phyloP scores from a whole-genome alignment of 2,888 invertebrate genomes.

The Cerceris ruficornis region DNA sequence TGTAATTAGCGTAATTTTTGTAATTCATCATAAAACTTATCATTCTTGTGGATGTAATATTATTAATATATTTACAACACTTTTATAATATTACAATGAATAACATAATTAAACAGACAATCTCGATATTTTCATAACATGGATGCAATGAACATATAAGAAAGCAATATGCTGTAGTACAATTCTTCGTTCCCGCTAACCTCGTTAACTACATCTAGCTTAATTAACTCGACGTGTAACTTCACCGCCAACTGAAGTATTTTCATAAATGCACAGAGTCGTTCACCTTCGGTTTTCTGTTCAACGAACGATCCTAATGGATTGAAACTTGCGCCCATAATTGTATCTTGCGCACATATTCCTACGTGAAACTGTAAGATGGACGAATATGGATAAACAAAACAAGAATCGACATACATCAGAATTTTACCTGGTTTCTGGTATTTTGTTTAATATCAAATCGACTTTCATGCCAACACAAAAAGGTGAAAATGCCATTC shows the following conservation, averaged over 20 bases:
- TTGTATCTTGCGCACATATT: slow-evolving; percentile 41
- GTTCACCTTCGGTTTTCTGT: slow-evolving; percentile 3
- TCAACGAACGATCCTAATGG: slow-evolving; percentile 20
- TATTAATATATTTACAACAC: too few relatives aligned
- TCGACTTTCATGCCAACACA: too few relatives aligned
- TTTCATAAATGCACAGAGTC: slow-evolving; percentile 8
- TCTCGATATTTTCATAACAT: too few relatives aligned
- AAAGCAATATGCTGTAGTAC: background rate
- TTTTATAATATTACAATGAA: too few relatives aligned
- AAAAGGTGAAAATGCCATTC: too few relatives aligned
- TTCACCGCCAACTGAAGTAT: slow-evolving; percentile 4
- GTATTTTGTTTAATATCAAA: too few relatives aligned
- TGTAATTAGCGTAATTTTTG: too few relatives aligned
- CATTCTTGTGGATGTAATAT: too few relatives aligned
- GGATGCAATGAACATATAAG: too few relatives aligned
- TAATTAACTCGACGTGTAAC: slow-evolving; percentile 16
- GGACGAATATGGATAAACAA: slow-evolving; percentile 35
- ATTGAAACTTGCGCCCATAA: slow-evolving; percentile 36
- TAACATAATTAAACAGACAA: too few relatives aligned
- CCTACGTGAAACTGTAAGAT: slow-evolving; percentile 38
- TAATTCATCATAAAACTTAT: too few relatives aligned
- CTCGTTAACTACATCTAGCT: slow-evolving; percentile 25
- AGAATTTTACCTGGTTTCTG: too few relatives aligned
- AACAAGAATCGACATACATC: slow-evolving; percentile 34
- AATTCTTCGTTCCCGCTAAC: slow-evolving; percentile 8